Evolutionary conservation across 2,797 vertebrate genomes (phyloP), one percentile per base, ranked within the genome.

Genomic region (Allochrocebus solatus): DNA sequence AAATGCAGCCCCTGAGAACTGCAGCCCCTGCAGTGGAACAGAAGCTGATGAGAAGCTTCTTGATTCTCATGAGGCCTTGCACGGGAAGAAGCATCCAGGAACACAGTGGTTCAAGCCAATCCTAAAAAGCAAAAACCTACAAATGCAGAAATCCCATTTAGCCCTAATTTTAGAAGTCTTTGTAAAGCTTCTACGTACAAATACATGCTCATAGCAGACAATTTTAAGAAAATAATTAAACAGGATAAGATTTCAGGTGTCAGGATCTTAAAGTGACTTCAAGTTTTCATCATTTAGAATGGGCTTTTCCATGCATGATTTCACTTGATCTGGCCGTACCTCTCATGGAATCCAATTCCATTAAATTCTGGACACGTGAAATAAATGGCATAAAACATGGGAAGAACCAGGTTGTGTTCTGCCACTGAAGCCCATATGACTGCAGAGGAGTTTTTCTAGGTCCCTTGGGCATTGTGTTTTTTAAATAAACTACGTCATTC

Each of bases 191-290:
- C 79, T 92, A 72, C 59, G 87, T 85, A 85, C 24, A 92, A 85
- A 90, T 78, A 53, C 59, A 93, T 96, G 59, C 57, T 75, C 64
- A 93, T 76, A 93, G 93, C 30, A 96, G 74, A 83, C 83, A 8
- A 70, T 87, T 96, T 95, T 85, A 88, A 93, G 81, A 97, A 92
- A 96, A 85, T 75, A 93, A 70, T 75, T 28, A 84, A 91, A 84
- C 64, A 89, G 46, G 64, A 12, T 81, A 96, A 92, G 19, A 8
- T n/a, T 91, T 91, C 90, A 24, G 46, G 24, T 59, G 28, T 88
- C 64, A 89, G 72, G 59, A 90, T 88, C 92, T 95, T 76, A 86
- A 94, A 84, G 33, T 82, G 70, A 96, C 93, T 93, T 93, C 90
- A 80, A 89, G 55, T 91, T 92, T 96, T 93, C 92, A 94, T 88